Conservation (phyloP, 1,140 invertebrate species). For the Brachystomella parvula region DNA sequence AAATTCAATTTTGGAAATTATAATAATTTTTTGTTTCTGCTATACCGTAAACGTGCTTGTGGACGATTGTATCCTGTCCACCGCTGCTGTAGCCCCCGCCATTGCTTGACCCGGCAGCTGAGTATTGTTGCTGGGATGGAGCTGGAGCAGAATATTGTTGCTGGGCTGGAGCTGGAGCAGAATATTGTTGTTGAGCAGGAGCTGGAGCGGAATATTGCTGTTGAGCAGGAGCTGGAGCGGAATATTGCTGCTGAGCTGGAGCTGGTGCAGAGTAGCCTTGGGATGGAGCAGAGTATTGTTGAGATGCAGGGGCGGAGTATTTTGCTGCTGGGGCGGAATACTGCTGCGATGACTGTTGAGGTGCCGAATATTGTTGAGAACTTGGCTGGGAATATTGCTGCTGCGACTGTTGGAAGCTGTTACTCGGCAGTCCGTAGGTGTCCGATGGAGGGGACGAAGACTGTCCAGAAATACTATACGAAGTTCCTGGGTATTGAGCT, state of each 20-base stretch:
- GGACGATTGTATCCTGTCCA: slow-evolving; percentile 54
- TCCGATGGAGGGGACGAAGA: not conserved
- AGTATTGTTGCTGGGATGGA: slow-evolving; percentile 42
- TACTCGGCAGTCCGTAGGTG: slow-evolving; percentile 1
- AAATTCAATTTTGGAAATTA: not conserved
- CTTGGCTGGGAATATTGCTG: too few relatives aligned
- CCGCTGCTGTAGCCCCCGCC: slow-evolving; percentile 36
- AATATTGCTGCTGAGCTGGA: not conserved
- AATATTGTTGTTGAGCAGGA: not conserved
- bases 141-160: slow-evolving; percentile 38
- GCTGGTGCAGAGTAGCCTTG: slow-evolving; percentile 5
- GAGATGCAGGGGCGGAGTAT: slow-evolving; percentile 35
- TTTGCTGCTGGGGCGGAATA: slow-evolving; percentile 14
- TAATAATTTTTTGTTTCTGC: not conserved
- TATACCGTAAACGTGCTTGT: slow-evolving; percentile 68
- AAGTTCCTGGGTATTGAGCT: slow-evolving; percentile 15
- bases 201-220: slow-evolving; percentile 17
- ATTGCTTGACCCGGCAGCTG: slow-evolving; percentile 39
- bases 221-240: not conserved
- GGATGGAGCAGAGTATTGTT: not conserved
- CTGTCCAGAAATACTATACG: not conserved
- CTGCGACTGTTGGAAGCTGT: slow-evolving; percentile 10
- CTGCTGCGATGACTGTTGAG: not conserved
- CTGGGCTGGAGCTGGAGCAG: slow-evolving; percentile 22
- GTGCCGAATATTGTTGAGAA: slow-evolving; percentile 13